A percentile compares a stretch with the other conserved stretches of the same genome.
phyloP scores from a whole-genome alignment of 1,140 invertebrate species.

The Bombus confusus region DNA sequence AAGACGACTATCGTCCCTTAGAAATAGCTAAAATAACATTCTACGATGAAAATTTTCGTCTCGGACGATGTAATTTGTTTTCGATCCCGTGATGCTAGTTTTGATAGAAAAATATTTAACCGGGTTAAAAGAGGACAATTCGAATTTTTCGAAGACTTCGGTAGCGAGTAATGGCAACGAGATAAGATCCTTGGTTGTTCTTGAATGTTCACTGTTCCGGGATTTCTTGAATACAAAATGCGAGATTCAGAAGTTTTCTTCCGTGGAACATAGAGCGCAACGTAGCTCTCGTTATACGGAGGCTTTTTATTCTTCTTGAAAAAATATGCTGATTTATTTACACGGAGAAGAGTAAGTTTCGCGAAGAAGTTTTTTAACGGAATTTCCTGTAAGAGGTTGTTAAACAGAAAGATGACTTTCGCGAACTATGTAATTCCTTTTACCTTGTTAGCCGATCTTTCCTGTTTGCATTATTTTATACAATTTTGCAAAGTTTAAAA shows the following conservation, averaged over 20 bases:
- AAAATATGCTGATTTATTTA: conserved; percentile 1
- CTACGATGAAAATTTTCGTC: too few relatives aligned
- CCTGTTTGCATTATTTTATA: background rate
- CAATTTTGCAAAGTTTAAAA: background rate
- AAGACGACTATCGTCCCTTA: too few relatives aligned
- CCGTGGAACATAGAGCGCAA: background rate
- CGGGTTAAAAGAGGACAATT: background rate
- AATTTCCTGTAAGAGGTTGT: background rate
- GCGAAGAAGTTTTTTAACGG: conserved; percentile 1
- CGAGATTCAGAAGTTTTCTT: background rate
- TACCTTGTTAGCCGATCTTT: background rate
- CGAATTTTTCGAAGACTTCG: background rate
- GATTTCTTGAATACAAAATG: background rate
- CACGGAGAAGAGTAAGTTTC: background rate
- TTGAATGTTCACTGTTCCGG: background rate
- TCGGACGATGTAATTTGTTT: too few relatives aligned
- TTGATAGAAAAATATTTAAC: background rate
- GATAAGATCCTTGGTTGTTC: background rate
- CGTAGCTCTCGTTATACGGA: background rate
- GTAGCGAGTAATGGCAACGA: background rate
- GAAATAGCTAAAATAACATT: too few relatives aligned
- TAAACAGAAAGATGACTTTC: background rate
- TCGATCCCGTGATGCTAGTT: too few relatives aligned
- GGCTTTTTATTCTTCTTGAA: background rate
- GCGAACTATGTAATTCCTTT: background rate